Conservation (phyloP, 2,797 vertebrate genomes). For the Artibeus jamaicensis region DNA sequence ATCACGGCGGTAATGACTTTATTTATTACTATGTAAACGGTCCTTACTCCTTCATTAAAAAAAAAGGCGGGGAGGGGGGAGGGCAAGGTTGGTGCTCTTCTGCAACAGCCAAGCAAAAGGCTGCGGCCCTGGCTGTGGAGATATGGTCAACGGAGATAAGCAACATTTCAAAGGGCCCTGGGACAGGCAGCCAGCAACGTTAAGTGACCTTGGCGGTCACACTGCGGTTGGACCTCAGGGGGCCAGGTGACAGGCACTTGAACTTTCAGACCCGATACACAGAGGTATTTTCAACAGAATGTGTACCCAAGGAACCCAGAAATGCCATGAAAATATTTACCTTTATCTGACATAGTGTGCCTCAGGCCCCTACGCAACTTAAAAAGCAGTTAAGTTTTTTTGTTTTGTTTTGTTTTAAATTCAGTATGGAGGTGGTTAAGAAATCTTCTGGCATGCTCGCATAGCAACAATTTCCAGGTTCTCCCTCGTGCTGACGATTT, state of each 20-base stretch:
- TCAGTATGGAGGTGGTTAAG: slow-evolving; percentile 50
- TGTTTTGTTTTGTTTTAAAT: not conserved
- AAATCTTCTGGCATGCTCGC: not conserved
- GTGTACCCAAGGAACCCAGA: not conserved
- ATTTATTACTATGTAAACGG: slow-evolving; percentile 83
- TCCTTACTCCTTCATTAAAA: slow-evolving; percentile 83
- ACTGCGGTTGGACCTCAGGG: not conserved
- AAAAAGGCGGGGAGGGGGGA: slow-evolving; percentile 35
- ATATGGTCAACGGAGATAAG: not conserved
- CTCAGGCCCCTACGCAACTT: not conserved
- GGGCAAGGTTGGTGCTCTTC: slow-evolving; percentile 66
- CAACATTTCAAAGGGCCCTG: not conserved
- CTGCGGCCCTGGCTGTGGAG: not conserved
- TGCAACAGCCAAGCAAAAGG: slow-evolving; percentile 46
- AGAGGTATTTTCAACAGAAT: not conserved
- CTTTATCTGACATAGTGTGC: not conserved
- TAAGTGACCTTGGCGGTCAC: not conserved
- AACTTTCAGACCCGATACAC: not conserved
- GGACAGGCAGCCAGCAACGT: not conserved
- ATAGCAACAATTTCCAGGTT: slow-evolving; percentile 66
- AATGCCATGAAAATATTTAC: not conserved
- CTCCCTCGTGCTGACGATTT: slow-evolving; percentile 34
- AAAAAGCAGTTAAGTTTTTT: not conserved
- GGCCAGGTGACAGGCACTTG: not conserved
- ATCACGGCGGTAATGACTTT: slow-evolving; percentile 79